Conservation (phyloP, 2,888 invertebrate species). For the Tenthredo scrophulariae region DNA sequence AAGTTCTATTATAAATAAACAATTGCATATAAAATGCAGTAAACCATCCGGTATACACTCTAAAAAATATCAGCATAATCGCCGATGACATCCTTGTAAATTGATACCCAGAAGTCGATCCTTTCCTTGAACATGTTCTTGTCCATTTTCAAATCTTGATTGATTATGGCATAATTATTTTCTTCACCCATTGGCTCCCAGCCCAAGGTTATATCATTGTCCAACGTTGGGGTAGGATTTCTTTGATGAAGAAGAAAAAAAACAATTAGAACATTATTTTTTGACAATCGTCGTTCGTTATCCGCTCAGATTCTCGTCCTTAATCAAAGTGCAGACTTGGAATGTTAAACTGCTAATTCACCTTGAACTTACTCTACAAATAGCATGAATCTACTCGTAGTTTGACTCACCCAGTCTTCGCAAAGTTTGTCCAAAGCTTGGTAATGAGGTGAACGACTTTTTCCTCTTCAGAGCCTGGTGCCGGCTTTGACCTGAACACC, state of each 20-base stretch:
- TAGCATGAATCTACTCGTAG: background rate
- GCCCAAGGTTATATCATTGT: conserved; percentile 68
- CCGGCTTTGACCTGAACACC: conserved; percentile 73
- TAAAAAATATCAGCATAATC: conserved; percentile 5
- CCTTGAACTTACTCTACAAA: background rate
- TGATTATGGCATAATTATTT: conserved; percentile 75
- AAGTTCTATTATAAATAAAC: background rate
- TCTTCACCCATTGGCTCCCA: conserved; percentile 76
- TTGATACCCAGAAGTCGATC: conserved; percentile 77
- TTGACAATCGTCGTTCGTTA: background rate
- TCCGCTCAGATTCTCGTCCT: background rate
- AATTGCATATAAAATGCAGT: background rate
- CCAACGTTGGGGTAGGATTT: conserved; percentile 75
- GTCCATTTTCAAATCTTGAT: conserved; percentile 70
- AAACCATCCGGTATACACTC: background rate
- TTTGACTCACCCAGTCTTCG: conserved; percentile 77
- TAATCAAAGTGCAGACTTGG: background rate
- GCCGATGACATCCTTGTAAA: conserved; percentile 70
- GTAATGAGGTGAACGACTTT: conserved; percentile 76
- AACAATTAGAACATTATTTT: conserved; percentile 36
- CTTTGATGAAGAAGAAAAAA: conserved; percentile 65
- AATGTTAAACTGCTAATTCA: background rate
- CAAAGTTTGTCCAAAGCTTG: conserved; percentile 79
- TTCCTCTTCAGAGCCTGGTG: conserved; percentile 70
- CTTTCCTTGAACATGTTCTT: conserved; percentile 73